These are phyloP conservation scores for Entomobrya multifasciata DNA, from an alignment of 2,888 invertebrate species.

Conservation along the genomic window DNA sequence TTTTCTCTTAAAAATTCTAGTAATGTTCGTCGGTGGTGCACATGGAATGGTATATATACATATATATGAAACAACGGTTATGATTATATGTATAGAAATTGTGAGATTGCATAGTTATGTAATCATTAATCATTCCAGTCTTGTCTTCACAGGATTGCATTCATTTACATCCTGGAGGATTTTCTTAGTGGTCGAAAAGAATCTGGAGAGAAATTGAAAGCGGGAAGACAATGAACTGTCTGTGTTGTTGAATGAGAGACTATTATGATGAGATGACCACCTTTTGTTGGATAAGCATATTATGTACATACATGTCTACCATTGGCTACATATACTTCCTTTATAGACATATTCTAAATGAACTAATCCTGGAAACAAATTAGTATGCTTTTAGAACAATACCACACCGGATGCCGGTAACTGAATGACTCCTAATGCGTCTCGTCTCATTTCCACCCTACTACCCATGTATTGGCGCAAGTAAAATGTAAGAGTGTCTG, in stretches of 20 bases:
- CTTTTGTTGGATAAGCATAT: neutral
- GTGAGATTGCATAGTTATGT: neutral
- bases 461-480: too few relatives aligned
- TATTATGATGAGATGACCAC: too few relatives aligned
- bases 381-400: neutral
- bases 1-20: neutral
- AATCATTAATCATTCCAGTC: constrained; percentile 25
- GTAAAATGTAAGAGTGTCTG: too few relatives aligned
- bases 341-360: neutral
- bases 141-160: neutral
- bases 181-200: neutral
- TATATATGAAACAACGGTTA: neutral
- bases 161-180: neutral
- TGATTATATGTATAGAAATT: too few relatives aligned
- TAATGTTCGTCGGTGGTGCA: neutral
- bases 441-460: neutral
- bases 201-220: neutral
- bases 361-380: neutral
- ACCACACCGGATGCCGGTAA: neutral
- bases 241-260: too few relatives aligned
- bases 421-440: neutral
- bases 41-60: neutral
- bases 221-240: neutral
- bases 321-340: neutral
- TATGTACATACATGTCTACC: neutral